phyloP scores from a whole-genome alignment of 2,888 invertebrate species.

The Bruchidius siliquastri region DNA sequence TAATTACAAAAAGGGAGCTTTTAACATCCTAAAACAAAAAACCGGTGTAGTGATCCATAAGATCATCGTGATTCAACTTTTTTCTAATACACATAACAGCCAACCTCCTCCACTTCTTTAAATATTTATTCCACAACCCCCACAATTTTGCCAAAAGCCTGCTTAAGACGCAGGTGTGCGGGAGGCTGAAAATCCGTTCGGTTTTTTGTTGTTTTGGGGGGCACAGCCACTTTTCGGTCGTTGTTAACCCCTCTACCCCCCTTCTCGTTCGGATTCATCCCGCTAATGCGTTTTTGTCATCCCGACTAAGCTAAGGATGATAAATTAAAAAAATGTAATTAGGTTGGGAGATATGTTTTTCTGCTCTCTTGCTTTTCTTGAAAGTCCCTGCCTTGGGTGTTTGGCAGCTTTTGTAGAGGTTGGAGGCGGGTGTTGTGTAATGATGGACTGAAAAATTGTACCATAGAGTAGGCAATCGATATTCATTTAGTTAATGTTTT shows the following conservation, averaged over 20 bases:
- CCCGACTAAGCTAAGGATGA: constrained; percentile 54
- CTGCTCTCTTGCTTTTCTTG: neutral
- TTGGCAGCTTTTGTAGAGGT: neutral
- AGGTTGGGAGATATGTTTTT: constrained; percentile 40
- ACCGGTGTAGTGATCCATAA: too few relatives aligned
- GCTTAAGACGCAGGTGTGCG: neutral
- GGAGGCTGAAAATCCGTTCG: neutral
- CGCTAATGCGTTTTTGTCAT: neutral
- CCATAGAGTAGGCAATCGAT: too few relatives aligned
- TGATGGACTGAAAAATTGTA: neutral
- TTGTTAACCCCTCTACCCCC: constrained; percentile 1
- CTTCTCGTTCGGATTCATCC: neutral
- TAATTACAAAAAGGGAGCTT: too few relatives aligned
- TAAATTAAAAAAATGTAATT: constrained; percentile 70
- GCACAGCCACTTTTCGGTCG: neutral
- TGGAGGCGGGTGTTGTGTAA: neutral
- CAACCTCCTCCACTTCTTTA: neutral
- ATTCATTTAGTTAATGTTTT: too few relatives aligned
- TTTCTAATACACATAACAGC: neutral
- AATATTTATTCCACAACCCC: neutral
- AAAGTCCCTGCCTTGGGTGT: neutral
- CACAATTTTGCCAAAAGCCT: neutral
- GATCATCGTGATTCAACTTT: neutral
- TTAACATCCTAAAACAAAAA: too few relatives aligned
- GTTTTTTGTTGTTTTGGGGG: neutral